phyloP scores from a whole-genome alignment of 2,797 vertebrate genomes.

The Paratrypauchen microcephalus region DNA sequence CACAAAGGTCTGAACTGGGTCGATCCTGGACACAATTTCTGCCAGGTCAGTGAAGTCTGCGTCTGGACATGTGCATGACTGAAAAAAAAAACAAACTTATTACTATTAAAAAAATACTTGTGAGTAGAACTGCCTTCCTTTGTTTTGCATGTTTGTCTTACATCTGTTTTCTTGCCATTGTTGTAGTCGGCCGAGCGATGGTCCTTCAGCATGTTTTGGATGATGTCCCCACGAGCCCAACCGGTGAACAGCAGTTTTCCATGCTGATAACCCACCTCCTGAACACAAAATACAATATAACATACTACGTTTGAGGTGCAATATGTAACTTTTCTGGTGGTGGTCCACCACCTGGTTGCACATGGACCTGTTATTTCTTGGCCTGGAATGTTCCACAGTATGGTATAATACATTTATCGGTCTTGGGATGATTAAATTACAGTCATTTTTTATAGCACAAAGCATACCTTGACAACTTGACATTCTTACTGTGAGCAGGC shows the following conservation, averaged over 20 bases:
- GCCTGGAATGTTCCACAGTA: too few species aligned
- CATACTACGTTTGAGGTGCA: too few species aligned
- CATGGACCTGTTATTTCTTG: too few species aligned
- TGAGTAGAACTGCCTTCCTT: neutral
- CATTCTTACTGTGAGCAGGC: too few species aligned
- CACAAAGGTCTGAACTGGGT: conserved; percentile 86
- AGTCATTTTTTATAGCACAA: too few species aligned
- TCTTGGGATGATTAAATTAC: too few species aligned
- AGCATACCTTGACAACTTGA: too few species aligned
- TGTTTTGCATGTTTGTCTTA: conserved; percentile 54
- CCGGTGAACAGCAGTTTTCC: conserved; percentile 89
- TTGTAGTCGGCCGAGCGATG: conserved; percentile 87
- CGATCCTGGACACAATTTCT: conserved; percentile 94
- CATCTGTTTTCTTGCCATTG: conserved; percentile 84
- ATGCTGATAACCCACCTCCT: conserved; percentile 93
- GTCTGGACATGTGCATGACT: conserved; percentile 81
- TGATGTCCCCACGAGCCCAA: conserved; percentile 89
- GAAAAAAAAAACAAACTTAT: conserved; percentile 9
- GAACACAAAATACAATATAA: conserved; percentile 4
- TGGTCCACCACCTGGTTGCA: too few species aligned
- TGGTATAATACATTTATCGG: too few species aligned
- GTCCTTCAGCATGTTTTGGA: conserved; percentile 92
- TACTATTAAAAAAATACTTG: neutral
- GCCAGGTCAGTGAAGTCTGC: conserved; percentile 95
- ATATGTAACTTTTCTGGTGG: too few species aligned